Evolutionary conservation across 2,797 vertebrate species (phyloP), one percentile per base, ranked within the genome.

Genomic region (Neosilurus mollespiculum): DNA sequence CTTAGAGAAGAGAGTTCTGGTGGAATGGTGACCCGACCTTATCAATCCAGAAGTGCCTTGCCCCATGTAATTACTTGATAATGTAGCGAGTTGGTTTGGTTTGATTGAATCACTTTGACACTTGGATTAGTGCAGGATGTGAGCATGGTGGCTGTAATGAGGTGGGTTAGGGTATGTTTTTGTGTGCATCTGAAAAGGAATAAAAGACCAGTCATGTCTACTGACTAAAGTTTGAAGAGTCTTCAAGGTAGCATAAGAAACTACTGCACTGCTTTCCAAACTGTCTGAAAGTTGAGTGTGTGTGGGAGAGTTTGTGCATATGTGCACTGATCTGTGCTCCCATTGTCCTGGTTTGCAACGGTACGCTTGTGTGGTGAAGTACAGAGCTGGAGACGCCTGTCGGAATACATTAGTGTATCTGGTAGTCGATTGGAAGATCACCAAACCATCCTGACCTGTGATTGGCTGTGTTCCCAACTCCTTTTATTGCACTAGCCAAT

Each of bases 311-410:
- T 69, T 69, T 65, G 69, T 64, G 43, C 64, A 53, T 62, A 62
- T 77, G n/a, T 70, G 53, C 58, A 15, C 77, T 24, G 18, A 77
- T 84, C 86, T 86, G 58, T 83, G 75, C 53, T 54, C 54, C 86
- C 81, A 80, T 88, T 83, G 83, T 87, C 70, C 84, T 81, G 54
- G 66, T 30, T 81, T 77, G 69, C 70, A 86, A 81, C 58, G 75
- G 80, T 71, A 26, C 26, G 59, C 78, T 70, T 54, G 65, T 89
- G 81, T 78, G 64, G 24, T 59, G 34, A 62, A 65, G 24, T 80
- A 76, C 30, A 76, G 78, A 16, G 69, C 72, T 49, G 12, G 83
- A 71, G 78, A 84, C 78, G 77, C 65, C 64, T 87, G 87, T 86
- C 87, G 49, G 80, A 83, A 84, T 86, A 56, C 22, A 87, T 88